Conservation (phyloP, 2,797 vertebrate species). For the Yasuhikotakia modesta region DNA sequence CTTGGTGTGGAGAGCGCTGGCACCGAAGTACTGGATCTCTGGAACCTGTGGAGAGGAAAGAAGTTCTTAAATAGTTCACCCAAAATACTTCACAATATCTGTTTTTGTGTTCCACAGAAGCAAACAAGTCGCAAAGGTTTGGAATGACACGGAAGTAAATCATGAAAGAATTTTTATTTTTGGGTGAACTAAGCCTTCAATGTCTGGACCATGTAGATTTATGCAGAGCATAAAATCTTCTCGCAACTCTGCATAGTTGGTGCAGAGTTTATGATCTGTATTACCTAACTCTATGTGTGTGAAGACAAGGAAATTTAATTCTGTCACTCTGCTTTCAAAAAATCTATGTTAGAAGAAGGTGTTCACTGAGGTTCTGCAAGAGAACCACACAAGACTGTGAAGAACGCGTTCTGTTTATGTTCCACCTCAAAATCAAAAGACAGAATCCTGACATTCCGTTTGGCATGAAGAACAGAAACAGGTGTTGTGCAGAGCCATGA, state of each 20-base stretch:
- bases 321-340: neutral
- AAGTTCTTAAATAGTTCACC: too few relatives aligned
- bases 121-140: too few relatives aligned
- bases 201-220: neutral
- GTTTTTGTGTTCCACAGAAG: too few relatives aligned
- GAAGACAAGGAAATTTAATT: neutral
- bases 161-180: too few relatives aligned
- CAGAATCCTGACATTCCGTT: too few relatives aligned
- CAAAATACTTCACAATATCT: too few relatives aligned
- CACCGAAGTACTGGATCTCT: conserved; percentile 99
- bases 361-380: too few relatives aligned
- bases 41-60: conserved; percentile 77
- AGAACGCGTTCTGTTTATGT: neutral
- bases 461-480: neutral
- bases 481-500: neutral
- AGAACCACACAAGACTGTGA: neutral
- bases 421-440: too few relatives aligned
- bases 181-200: too few relatives aligned
- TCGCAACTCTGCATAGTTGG: neutral
- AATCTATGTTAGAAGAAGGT: neutral
- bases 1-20: conserved; percentile 96
- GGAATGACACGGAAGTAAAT: too few relatives aligned
- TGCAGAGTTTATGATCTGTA: neutral
- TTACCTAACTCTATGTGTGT: neutral
- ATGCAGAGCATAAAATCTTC: neutral